Evolutionary conservation across 2,113 vertebrate genomes (phyloP).

Genomic region (Proteles cristata): DNA sequence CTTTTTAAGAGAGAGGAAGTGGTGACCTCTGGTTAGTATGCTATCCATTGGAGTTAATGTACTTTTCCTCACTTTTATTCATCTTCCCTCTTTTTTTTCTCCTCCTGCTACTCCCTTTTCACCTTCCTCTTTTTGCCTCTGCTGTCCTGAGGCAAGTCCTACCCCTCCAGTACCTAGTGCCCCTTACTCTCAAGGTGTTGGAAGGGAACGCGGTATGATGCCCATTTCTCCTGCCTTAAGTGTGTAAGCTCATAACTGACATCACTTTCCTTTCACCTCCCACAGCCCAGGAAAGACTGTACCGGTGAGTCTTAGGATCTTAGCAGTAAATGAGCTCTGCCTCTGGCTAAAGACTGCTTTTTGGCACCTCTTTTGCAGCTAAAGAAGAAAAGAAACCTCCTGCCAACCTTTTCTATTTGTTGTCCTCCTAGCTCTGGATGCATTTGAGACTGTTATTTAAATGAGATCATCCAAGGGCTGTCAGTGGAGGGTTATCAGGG

Average conservation of each 20-base stretch:
- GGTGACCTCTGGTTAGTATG: neutral
- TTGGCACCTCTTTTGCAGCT: neutral
- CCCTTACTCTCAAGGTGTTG: neutral
- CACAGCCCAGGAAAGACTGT: neutral
- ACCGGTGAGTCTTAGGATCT: neutral
- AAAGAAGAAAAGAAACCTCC: neutral
- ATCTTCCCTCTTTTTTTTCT: neutral
- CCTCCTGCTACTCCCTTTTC: neutral
- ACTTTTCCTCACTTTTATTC: neutral
- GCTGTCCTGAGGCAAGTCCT: neutral
- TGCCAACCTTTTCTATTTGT: neutral
- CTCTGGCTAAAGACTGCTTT: neutral
- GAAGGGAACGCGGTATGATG: rapidly evolving
- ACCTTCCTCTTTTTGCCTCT: neutral
- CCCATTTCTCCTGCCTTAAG: rapidly evolving
- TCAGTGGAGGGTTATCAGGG: neutral
- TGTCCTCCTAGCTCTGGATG: neutral
- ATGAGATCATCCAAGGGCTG: neutral
- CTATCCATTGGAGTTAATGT: neutral
- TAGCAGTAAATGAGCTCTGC: neutral
- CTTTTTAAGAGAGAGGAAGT: neutral
- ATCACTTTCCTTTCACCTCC: rapidly evolving
- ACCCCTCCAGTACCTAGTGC: neutral
- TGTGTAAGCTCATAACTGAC: rapidly evolving
- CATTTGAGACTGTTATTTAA: neutral